phyloP scores from a whole-genome alignment of 2,888 invertebrate genomes.

The Euplexia lucipara region DNA sequence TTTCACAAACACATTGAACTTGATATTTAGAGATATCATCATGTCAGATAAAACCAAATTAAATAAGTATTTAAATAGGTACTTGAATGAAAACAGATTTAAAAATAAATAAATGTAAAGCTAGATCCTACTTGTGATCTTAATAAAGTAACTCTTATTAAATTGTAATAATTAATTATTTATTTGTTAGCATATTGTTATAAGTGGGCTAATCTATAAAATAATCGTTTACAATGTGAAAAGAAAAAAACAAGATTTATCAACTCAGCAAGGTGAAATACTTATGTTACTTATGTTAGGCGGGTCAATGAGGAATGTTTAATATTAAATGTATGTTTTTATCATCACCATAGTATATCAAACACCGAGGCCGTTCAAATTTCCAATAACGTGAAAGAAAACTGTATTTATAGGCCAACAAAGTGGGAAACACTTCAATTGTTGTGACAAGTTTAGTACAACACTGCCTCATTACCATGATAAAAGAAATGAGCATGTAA shows the following conservation, averaged over 20 bases:
- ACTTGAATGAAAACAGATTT: neutral
- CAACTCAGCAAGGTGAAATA: neutral
- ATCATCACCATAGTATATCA: neutral
- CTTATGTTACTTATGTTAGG: too few species aligned
- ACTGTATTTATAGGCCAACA: neutral
- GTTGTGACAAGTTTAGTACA: constrained; percentile 2
- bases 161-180: too few species aligned
- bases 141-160: too few species aligned
- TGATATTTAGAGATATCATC: neutral
- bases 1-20: too few species aligned
- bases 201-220: too few species aligned
- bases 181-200: too few species aligned
- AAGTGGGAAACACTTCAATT: neutral
- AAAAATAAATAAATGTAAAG: neutral
- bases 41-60: neutral
- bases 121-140: neutral
- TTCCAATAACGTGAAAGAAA: constrained; percentile 1
- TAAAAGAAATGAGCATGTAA: constrained; percentile 46
- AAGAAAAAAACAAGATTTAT: neutral
- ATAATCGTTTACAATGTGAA: too few species aligned
- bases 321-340: neutral
- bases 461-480: constrained; percentile 34
- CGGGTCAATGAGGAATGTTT: neutral
- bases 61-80: neutral
- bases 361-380: neutral